Evolutionary conservation across 2,113 vertebrate genomes (phyloP).

Genomic region (Takifugu flavidus): DNA sequence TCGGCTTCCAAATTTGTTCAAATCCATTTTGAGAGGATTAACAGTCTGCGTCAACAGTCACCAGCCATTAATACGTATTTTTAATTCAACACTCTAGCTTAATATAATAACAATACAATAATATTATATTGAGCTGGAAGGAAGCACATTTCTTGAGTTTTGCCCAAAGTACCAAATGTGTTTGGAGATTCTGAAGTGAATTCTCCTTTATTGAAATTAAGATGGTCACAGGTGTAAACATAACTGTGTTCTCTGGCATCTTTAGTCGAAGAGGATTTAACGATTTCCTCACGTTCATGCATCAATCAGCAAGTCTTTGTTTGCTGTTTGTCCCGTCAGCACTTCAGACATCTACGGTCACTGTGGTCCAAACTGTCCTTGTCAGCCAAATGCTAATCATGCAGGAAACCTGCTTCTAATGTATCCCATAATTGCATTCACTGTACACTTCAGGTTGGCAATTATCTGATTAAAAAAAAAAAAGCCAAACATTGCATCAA

Average conservation of each 20-base stretch:
- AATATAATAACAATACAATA: no score
- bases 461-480: not conserved
- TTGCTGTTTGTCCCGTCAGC: constrained; percentile 34
- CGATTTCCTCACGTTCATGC: constrained; percentile 26
- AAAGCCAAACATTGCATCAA: not conserved
- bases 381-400: constrained; percentile 62
- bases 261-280: not conserved
- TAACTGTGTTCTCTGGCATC: not conserved
- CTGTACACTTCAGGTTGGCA: not conserved
- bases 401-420: constrained; percentile 22
- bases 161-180: no score
- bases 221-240: no score
- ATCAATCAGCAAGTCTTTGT: constrained; percentile 34
- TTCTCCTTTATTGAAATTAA: no score
- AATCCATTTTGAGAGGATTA: no score
- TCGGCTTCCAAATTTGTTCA: no score
- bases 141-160: no score
- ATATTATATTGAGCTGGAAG: no score
- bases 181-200: no score
- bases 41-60: no score
- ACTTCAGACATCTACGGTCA: constrained; percentile 35
- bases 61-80: no score
- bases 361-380: constrained; percentile 44
- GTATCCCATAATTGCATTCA: not conserved
- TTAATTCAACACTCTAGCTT: no score